These are phyloP conservation scores for Junonia oenone DNA, from an alignment of 2,888 invertebrate genomes.

Conservation along the genomic window DNA sequence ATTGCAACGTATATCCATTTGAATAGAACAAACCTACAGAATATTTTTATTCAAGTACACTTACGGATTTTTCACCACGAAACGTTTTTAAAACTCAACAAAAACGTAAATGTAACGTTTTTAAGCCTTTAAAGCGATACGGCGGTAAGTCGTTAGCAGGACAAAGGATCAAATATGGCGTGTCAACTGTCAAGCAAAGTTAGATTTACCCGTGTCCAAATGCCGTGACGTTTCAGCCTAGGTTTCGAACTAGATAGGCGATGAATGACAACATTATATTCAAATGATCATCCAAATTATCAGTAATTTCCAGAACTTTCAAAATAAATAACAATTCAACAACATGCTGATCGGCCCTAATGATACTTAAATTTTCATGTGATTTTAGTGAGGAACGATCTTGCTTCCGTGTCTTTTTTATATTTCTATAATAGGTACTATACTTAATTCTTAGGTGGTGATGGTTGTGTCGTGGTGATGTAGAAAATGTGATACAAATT, in stretches of 20 bases:
- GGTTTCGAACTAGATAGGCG: conserved; percentile 2
- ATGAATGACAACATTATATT: not conserved
- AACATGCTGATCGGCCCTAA: too few relatives aligned
- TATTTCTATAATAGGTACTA: too few relatives aligned
- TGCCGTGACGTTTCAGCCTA: conserved; percentile 28
- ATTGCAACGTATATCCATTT: too few relatives aligned
- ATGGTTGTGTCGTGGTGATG: too few relatives aligned
- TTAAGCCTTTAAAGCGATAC: conserved; percentile 29
- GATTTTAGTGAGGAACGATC: too few relatives aligned
- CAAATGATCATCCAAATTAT: not conserved
- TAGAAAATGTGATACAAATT: too few relatives aligned
- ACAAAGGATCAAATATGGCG: conserved; percentile 45
- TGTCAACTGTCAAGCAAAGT: conserved; percentile 43
- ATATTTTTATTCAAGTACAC: not conserved
- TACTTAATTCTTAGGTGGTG: too few relatives aligned
- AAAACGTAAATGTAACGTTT: conserved; percentile 23
- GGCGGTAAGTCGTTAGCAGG: conserved; percentile 44
- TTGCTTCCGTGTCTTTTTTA: too few relatives aligned
- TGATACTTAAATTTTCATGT: too few relatives aligned
- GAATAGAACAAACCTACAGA: not conserved
- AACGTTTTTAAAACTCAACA: not conserved
- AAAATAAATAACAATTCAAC: too few relatives aligned
- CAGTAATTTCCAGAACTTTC: too few relatives aligned
- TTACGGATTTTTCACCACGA: not conserved
- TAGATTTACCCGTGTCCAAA: conserved; percentile 39